phyloP scores from a whole-genome alignment of 2,888 invertebrate species.

The Charanyca ferruginea region DNA sequence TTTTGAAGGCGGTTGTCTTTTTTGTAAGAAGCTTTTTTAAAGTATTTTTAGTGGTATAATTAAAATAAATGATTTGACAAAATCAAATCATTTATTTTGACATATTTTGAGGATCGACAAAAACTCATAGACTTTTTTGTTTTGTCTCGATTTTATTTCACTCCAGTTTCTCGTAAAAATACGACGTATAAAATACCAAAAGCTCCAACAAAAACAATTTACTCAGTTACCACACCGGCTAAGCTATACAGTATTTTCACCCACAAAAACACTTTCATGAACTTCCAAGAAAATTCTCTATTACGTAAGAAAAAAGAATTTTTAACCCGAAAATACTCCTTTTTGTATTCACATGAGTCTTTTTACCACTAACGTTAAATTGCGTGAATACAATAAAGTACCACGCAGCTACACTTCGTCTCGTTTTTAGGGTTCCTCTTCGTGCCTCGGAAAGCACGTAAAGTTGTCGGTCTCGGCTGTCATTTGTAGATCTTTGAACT shows the following conservation, averaged over 20 bases:
- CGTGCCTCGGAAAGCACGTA: no score
- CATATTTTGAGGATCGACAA: no score
- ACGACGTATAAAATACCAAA: not conserved
- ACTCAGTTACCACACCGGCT: not conserved
- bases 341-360: conserved; percentile 23
- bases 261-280: conserved; percentile 31
- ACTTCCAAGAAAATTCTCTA: conserved; percentile 26
- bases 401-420: not conserved
- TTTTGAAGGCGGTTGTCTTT: no score
- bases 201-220: conserved; percentile 28
- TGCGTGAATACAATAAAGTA: conserved; percentile 41
- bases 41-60: no score
- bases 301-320: conserved; percentile 25
- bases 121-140: no score
- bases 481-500: no score
- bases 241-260: conserved; percentile 18
- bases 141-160: conserved; percentile 1
- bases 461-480: no score
- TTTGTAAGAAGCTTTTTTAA: no score
- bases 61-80: no score
- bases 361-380: conserved; percentile 39
- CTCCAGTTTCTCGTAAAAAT: conserved; percentile 3
- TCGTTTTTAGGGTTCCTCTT: not conserved
- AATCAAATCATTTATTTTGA: no score
- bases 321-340: conserved; percentile 6